phyloP scores from a whole-genome alignment of 2,113 vertebrate genomes.

The Pyrgilauda ruficollis region DNA sequence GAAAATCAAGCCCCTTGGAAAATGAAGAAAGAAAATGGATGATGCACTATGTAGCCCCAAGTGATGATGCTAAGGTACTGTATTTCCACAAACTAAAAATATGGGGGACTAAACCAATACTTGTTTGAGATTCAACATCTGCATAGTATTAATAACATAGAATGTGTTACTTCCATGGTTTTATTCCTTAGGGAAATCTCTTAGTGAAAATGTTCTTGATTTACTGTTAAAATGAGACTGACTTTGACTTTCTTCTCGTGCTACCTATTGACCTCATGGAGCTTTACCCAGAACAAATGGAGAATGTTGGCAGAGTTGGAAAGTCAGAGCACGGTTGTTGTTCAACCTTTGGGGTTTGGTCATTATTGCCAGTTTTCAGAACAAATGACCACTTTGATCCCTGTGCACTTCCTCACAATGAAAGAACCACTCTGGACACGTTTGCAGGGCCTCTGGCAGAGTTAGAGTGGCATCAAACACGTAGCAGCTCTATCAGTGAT shows the following conservation, averaged over 20 bases:
- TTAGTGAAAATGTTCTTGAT: not conserved
- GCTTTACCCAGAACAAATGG: not conserved
- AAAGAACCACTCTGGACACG: not conserved
- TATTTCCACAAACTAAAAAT: not conserved
- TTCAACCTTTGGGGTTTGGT: not conserved
- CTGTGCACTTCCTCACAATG: not conserved
- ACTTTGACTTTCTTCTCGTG: not conserved
- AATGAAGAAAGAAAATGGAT: conserved; percentile 16
- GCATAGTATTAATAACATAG: not conserved
- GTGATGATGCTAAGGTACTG: conserved; percentile 7
- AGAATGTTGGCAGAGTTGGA: not conserved
- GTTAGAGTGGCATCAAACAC: not conserved
- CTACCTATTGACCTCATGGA: not conserved
- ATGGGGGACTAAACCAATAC: not conserved
- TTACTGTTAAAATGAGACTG: not conserved
- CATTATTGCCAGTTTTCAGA: not conserved
- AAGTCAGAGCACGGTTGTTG: not conserved
- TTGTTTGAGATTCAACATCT: not conserved
- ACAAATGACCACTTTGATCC: not conserved
- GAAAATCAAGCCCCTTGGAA: not conserved
- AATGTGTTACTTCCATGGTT: not conserved
- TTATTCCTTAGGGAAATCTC: not conserved
- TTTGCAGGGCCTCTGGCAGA: not conserved
- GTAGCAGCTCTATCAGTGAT: not conserved
- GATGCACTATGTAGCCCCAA: not conserved